Evolutionary conservation across 2,797 vertebrate genomes (phyloP), one percentile per base, ranked within the genome.

Genomic region (Gambusia yucatana): DNA sequence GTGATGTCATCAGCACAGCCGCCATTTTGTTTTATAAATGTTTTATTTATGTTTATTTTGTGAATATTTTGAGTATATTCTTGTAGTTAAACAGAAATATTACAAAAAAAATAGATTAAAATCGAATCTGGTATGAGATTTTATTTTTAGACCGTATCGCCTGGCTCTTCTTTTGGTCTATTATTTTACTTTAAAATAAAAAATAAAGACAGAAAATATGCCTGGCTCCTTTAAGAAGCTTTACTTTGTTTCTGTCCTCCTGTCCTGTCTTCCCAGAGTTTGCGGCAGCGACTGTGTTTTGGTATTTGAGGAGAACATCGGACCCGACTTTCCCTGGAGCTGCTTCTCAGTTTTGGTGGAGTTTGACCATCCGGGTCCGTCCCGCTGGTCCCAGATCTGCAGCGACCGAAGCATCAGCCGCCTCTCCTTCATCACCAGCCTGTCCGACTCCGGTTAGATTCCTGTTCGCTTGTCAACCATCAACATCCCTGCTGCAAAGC

Each of bases 321-420:
- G 96, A 72, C 89, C 95, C 0, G 95, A 97, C 91, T 99, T 99
- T 79, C 98, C 98, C 17, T 99, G 98, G 98, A 88, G 79, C 73
- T 82, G 90, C 63, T 98, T 99, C 92, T 97, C 96, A 48, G 86
- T 97, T 80, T 96, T 97, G 78, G 89, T 98, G 80, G 98, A 99
- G 92, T 98, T 97, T 63, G 94, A 98, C 88, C 95, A 91, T 69
- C 93, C 93, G 33, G 95, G 96, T 85, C 95, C 94, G 36, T 97
- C 97, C 3, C 96, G 95, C 10, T 97, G 97, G 96, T 91, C 92
- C 73, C 77, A 88, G 4, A 76, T 97, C 63, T 99, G 98, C 89
- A 90, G 92, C 77, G 96, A 96, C 75, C 86, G 94, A 83, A 94
- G 92, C 88, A 78, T 99, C 87, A 79, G 89, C 77, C 97, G 97